phyloP scores from a whole-genome alignment of 2,888 invertebrate species.

The Agonopterix arenella region DNA sequence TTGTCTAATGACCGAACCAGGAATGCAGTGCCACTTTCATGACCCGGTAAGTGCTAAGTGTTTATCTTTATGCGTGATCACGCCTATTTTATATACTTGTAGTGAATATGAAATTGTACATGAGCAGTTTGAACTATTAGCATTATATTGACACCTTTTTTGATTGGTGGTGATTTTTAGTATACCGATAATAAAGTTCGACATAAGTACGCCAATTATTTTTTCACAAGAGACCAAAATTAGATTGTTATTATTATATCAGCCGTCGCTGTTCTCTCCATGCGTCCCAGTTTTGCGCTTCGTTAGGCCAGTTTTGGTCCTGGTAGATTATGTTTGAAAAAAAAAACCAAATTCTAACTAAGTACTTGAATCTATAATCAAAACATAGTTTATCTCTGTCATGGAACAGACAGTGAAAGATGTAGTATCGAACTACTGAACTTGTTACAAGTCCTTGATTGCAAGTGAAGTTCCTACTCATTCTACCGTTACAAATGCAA shows the following conservation, averaged over 20 bases:
- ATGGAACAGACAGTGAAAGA: constrained; percentile 6
- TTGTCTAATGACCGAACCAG: constrained; percentile 49
- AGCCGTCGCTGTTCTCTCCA: no score
- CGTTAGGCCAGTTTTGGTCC: no score
- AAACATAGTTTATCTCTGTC: constrained; percentile 4
- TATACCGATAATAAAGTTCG: no score
- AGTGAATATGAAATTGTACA: constrained; percentile 9
- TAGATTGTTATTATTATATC: no score
- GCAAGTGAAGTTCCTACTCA: constrained; percentile 10
- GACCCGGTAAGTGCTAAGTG: constrained; percentile 30
- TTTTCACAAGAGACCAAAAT: no score
- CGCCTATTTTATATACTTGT: constrained; percentile 4
- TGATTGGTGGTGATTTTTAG: no score
- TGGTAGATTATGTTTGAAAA: no score
- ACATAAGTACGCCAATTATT: no score
- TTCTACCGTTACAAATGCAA: constrained; percentile 10
- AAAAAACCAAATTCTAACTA: no score
- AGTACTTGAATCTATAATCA: neutral
- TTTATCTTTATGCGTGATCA: constrained; percentile 5
- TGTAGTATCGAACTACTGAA: constrained; percentile 5
- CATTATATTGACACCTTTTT: no score
- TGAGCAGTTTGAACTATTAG: constrained; percentile 3
- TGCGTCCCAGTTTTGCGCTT: no score
- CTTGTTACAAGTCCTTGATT: constrained; percentile 12
- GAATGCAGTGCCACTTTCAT: constrained; percentile 58